Evolutionary conservation across 2,113 vertebrate species (phyloP), one percentile per base, ranked within the genome.

Genomic region (Brachypteracias leptosomus): DNA sequence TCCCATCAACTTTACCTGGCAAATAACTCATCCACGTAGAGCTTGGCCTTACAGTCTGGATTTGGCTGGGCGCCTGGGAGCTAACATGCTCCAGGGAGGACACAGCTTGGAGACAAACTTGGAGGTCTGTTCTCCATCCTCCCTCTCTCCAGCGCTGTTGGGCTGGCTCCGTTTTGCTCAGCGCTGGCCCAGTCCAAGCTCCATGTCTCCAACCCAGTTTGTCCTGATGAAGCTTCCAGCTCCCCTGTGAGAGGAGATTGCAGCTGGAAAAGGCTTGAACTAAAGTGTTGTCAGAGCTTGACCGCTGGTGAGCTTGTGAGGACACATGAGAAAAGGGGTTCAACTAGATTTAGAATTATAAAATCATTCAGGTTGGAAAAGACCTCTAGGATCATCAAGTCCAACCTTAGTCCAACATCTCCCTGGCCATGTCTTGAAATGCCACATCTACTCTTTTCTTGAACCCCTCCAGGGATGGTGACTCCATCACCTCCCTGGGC

Each of bases 111-210:
- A 97, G 93, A 25, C 15, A 52, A 84, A 28, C 86, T 90, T 52
- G 10, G 72, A 94, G 90, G 52, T 92, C 94, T 96, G 90, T 75
- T 93, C 94, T 93, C 73, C 86, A 89, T 95, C 96, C 88, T 67
- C 44, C 33, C 25, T 65, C 84, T 92, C 85, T 46, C 80, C 88
- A 59, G 61, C 2, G 0, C 49, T 1, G 2, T 19, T 3, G 4
- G 55, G 73, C 65, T 18, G 13, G 51, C 80, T 90, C 82, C 26
- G 4, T 92, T 76, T 57, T 22, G 40, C 66, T 84, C 72, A 40
- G 47, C 3, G 0, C 55, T 33, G 38, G 22, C 62, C 62, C 66
- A 38, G 62, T 62, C 73, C 87, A 61, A 91, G 29, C 54, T n/a
- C 46, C 4, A 0, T 26, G 20, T 84, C 51, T 72, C 83, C 88